phyloP scores from a whole-genome alignment of 2,113 vertebrate species.

The Plestiodon gilberti region DNA sequence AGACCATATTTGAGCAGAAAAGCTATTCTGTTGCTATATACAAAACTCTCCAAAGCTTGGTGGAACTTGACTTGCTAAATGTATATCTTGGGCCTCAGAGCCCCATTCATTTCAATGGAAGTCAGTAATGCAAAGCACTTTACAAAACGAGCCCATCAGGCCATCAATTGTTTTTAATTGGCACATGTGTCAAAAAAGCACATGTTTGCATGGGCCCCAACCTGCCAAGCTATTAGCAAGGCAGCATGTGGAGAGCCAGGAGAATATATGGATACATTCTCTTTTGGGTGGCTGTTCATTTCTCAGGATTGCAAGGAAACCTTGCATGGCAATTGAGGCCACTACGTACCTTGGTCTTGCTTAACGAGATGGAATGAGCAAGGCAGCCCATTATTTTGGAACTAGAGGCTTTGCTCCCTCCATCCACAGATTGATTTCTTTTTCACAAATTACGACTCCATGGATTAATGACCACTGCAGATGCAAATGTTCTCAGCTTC shows the following conservation, averaged over 20 bases:
- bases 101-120: neutral
- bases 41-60: neutral
- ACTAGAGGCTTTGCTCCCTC: conserved; percentile 71
- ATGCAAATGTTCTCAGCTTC: conserved; percentile 69
- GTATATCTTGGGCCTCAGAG: neutral
- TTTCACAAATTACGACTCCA: conserved; percentile 72
- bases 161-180: neutral
- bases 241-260: conserved; percentile 39
- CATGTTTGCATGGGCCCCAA: neutral
- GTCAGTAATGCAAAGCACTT: rapidly evolving
- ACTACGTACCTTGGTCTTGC: conserved; percentile 76
- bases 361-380: conserved; percentile 70
- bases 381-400: conserved; percentile 70
- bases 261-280: conserved; percentile 36
- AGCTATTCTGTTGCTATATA: neutral
- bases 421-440: conserved; percentile 75
- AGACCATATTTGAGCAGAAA: neutral
- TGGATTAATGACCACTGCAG: conserved; percentile 74
- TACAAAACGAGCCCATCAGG: neutral
- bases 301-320: conserved; percentile 53
- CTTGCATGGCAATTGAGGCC: conserved; percentile 67
- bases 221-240: conserved; percentile 20
- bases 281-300: conserved; percentile 60
- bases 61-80: neutral
- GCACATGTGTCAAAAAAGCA: neutral